Evolutionary conservation across 2,888 invertebrate species (phyloP), one percentile per base, ranked within the genome.

Genomic region (Falcaria lacertinaria): DNA sequence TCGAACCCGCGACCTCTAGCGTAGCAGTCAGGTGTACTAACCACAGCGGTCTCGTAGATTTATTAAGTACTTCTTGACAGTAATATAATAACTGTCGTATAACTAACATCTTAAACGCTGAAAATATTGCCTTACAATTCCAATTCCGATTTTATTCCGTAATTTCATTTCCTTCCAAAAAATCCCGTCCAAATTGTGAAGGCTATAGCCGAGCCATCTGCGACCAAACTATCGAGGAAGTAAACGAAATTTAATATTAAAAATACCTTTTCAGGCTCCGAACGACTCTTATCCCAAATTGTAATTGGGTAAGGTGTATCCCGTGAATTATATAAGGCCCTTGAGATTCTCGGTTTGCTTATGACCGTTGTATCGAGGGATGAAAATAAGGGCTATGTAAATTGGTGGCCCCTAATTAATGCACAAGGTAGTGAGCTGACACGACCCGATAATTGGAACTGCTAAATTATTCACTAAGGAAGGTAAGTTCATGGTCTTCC

Each of bases 401-500:
- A 59, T 64, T 57, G 48, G 52, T 57, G 47, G 52, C 33, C 16
- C 45, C 34, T 62, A 60, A 65, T 65, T 60, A 64, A 64, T 54
- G 54, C 51, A 51, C 43, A 47, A 53, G 52, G 52, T 44, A 37
- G 22, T 17, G 22, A 43, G 43, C 52, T 52, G 52, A 59, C 57
- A 55, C 32, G 52, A 46, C 42, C 35, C 54, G 54, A 60, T 66
- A 59, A 64, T 66, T 63, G 50, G 61, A 66, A 58, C 45, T 51
- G 50, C 58, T 66, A 56, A 57, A 45, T 22, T 37, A 37, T 25
- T 22, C 37, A 28, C 2, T 11, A 11, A 43, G 37, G 33, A 14
- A 40, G 25, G 16, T 19, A 28, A 8, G 28, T 6, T 22, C 7
- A n/a, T n/a, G n/a, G n/a, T n/a, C 11, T 28, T 28, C 11, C 28